Conservation (phyloP, 2,797 vertebrate genomes). For the Huso huso region DNA sequence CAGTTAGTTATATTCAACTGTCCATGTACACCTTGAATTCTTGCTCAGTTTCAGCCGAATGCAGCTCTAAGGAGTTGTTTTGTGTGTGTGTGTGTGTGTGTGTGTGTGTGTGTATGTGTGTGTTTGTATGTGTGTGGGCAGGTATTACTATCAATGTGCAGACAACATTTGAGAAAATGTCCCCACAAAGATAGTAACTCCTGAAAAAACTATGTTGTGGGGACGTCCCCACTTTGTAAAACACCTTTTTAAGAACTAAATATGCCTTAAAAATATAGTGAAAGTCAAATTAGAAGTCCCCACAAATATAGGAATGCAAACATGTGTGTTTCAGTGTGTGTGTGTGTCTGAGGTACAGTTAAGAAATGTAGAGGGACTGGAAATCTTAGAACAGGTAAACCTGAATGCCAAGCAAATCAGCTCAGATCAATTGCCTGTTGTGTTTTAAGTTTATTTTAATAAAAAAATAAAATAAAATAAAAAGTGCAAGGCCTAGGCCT, state of each 20-base stretch:
- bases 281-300: too few species aligned
- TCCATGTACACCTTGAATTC: not conserved
- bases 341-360: slow-evolving; percentile 15
- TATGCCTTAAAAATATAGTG: too few species aligned
- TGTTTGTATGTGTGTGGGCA: too few species aligned
- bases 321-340: slow-evolving; percentile 2
- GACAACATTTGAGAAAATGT: too few species aligned
- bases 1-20: slow-evolving; percentile 2
- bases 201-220: too few species aligned
- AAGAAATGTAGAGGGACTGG: slow-evolving; percentile 18
- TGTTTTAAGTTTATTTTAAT: slow-evolving; percentile 30
- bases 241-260: too few species aligned
- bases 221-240: too few species aligned
- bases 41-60: not conserved
- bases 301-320: slow-evolving; percentile 8
- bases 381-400: slow-evolving; percentile 10
- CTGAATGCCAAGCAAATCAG: slow-evolving; percentile 24
- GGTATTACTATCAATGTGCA: too few species aligned
- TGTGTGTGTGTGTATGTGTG: slow-evolving; percentile 2
- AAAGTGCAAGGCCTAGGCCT: slow-evolving; percentile 44
- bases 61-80: too few species aligned
- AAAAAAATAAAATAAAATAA: slow-evolving; percentile 26
- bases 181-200: too few species aligned
- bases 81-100: not conserved
- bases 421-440: slow-evolving; percentile 24